Conservation (phyloP, 2,797 vertebrate species). For the Fistularia commersonii region DNA sequence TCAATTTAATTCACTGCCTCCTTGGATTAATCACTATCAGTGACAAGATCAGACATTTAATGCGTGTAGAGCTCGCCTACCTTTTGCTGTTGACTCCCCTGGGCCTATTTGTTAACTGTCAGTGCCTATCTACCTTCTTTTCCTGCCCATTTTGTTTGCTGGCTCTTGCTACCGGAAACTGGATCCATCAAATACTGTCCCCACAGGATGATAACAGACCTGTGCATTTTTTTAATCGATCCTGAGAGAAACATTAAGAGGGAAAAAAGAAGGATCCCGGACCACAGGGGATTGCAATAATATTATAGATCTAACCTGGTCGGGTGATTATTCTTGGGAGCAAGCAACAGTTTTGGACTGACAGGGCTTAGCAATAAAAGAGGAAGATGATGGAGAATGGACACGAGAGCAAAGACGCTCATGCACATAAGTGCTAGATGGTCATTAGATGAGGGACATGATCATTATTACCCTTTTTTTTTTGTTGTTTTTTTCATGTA, state of each 20-base stretch:
- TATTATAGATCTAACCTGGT: conserved; percentile 33
- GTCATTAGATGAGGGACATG: conserved; percentile 19
- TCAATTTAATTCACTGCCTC: conserved; percentile 41
- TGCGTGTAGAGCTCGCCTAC: conserved; percentile 48
- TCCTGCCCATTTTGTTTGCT: conserved; percentile 48
- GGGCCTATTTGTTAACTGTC: conserved; percentile 68
- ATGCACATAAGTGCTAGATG: conserved; percentile 21
- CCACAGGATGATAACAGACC: conserved; percentile 60
- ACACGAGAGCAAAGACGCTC: conserved; percentile 23
- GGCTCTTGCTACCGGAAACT: conserved; percentile 47
- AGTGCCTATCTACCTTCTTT: conserved; percentile 63
- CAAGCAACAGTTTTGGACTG: conserved; percentile 23
- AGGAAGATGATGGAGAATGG: conserved; percentile 27
- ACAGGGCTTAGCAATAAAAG: conserved; percentile 17
- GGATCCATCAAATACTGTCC: conserved; percentile 61
- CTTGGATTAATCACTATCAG: conserved; percentile 44
- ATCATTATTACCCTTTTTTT: too few relatives aligned
- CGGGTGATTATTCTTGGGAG: conserved; percentile 29
- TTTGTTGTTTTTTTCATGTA: too few relatives aligned
- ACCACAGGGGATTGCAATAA: conserved; percentile 30
- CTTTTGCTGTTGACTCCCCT: conserved; percentile 42
- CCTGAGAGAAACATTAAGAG: conserved; percentile 49
- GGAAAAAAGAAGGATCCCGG: conserved; percentile 24
- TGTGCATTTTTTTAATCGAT: conserved; percentile 63
- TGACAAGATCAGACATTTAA: conserved; percentile 50